A percentile compares a stretch with the other conserved stretches of the same genome.
Conservation (phyloP, 2,888 invertebrate genomes). For the Eretmocerus hayati region DNA sequence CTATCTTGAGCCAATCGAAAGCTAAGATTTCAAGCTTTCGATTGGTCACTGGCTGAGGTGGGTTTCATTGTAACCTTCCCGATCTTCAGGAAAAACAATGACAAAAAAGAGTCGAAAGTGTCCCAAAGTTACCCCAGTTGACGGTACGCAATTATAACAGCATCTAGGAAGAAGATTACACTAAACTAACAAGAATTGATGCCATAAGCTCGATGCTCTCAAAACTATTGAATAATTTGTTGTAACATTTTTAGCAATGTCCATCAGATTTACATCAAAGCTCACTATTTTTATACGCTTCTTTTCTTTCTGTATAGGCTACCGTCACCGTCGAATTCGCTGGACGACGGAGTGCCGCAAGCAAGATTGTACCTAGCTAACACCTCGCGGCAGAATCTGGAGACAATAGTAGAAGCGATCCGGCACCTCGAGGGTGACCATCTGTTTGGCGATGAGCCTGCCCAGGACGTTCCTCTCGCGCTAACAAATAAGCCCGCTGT, state of each 20-base stretch:
- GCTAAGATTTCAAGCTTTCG: too few relatives aligned
- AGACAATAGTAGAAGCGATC: slow-evolving; percentile 98
- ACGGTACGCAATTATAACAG: too few relatives aligned
- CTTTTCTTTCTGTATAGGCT: slow-evolving; percentile 49
- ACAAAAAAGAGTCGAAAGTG: too few relatives aligned
- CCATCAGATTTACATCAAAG: not conserved
- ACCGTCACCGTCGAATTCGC: slow-evolving; percentile 50
- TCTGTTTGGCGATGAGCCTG: slow-evolving; percentile 72
- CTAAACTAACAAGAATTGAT: too few relatives aligned
- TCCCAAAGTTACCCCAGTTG: too few relatives aligned
- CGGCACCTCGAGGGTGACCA: slow-evolving; percentile 95
- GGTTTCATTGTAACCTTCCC: too few relatives aligned
- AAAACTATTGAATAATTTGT: not conserved
- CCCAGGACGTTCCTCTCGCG: slow-evolving; percentile 42
- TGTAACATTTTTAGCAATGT: too few relatives aligned
- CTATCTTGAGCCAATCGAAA: too few relatives aligned
- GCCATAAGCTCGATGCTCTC: not conserved
- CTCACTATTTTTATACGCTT: not conserved
- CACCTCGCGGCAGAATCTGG: slow-evolving; percentile 88
- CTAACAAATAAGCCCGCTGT: slow-evolving; percentile 40
- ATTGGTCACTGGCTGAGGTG: too few relatives aligned
- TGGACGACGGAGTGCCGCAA: slow-evolving; percentile 49
- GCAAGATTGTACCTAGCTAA: slow-evolving; percentile 56
- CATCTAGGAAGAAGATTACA: too few relatives aligned
- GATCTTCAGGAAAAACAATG: too few relatives aligned